These are phyloP conservation scores for Rhinichthys klamathensis DNA, from an alignment of 2,113 vertebrate genomes.

Conservation along the genomic window DNA sequence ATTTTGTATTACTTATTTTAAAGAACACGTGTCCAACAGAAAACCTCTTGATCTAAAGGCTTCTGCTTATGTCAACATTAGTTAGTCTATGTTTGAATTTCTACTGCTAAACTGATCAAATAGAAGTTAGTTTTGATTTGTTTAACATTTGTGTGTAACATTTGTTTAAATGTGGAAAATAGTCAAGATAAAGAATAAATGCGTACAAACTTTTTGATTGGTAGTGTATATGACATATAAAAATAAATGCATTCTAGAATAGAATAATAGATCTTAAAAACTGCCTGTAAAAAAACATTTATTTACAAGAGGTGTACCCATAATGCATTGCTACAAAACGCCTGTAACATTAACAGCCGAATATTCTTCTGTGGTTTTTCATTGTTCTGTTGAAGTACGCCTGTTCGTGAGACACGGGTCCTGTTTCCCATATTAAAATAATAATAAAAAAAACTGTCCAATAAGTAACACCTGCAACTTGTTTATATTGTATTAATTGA, in stretches of 20 bases:
- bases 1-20: no score
- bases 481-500: slow-evolving; percentile 1
- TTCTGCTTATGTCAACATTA: not conserved
- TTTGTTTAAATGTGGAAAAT: not conserved
- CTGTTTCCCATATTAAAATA: slow-evolving; percentile 1
- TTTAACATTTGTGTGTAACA: no score
- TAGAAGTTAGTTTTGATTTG: not conserved
- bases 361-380: not conserved
- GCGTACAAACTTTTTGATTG: not conserved
- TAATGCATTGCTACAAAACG: not conserved
- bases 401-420: not conserved
- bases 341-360: not conserved
- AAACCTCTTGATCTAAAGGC: not conserved
- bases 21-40: not conserved
- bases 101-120: not conserved
- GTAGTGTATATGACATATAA: not conserved
- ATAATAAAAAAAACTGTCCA: not conserved
- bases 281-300: not conserved
- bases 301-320: not conserved
- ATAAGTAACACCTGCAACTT: slow-evolving; percentile 16
- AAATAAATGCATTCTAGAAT: not conserved
- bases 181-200: not conserved
- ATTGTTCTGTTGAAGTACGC: not conserved
- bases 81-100: not conserved
- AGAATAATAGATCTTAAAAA: not conserved